Conservation (phyloP, 2,113 vertebrate genomes). For the Dipodomys ordii region DNA sequence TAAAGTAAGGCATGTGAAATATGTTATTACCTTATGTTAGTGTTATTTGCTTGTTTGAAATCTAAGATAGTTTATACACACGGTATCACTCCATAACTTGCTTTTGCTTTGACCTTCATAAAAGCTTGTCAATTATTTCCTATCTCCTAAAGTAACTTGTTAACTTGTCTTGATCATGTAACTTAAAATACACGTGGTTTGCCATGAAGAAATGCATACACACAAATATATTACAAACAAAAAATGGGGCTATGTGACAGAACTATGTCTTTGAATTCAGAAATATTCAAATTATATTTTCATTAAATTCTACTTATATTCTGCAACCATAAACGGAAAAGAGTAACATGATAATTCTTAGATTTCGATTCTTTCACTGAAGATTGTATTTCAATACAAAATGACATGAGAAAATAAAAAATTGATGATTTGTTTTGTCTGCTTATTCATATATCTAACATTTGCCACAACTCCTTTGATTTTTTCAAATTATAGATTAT, state of each 20-base stretch:
- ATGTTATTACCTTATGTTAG: not conserved
- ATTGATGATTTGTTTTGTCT: not conserved
- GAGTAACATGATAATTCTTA: not conserved
- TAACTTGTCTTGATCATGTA: not conserved
- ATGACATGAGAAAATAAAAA: conserved; percentile 12
- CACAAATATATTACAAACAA: not conserved
- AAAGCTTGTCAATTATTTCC: not conserved
- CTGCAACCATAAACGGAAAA: not conserved
- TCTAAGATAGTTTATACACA: not conserved
- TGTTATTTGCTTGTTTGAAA: conserved; percentile 15
- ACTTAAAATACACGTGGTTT: not conserved
- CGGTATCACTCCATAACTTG: not conserved
- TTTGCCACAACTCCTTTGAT: not conserved
- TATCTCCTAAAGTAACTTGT: not conserved
- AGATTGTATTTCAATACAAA: not conserved
- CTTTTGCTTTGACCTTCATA: not conserved
- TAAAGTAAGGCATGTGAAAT: not conserved
- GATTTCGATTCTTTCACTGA: not conserved
- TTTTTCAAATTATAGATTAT: not conserved
- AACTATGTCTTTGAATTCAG: not conserved
- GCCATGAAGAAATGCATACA: not conserved
- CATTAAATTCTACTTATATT: not conserved
- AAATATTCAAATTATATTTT: not conserved
- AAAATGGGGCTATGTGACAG: not conserved
- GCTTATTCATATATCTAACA: too few species aligned